phyloP scores from a whole-genome alignment of 2,113 vertebrate species.

The Thinocorus orbignyianus region DNA sequence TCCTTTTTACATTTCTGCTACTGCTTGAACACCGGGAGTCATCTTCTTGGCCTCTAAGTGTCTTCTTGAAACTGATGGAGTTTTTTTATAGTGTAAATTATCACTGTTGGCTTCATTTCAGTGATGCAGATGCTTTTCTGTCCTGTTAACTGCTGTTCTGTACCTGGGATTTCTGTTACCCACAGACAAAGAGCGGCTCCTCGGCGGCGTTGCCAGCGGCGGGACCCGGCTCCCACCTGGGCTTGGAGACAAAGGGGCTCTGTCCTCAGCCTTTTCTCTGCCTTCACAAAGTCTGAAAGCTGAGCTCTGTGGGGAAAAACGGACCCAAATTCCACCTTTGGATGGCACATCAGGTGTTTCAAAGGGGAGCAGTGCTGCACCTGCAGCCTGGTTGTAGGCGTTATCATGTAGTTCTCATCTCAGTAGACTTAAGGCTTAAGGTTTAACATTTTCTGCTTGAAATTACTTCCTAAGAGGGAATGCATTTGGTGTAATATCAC shows the following conservation, averaged over 20 bases:
- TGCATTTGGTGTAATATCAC: neutral
- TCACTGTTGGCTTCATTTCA: neutral
- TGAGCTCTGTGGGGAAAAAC: slow-evolving; percentile 35
- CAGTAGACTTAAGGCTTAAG: neutral
- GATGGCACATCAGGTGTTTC: neutral
- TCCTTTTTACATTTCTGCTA: neutral
- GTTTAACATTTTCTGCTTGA: neutral
- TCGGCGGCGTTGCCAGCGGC: slow-evolving; percentile 27
- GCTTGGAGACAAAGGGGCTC: slow-evolving; percentile 55
- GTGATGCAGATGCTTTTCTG: neutral
- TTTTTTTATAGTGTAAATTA: neutral
- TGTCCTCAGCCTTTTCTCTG: slow-evolving; percentile 32
- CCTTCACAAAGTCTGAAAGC: slow-evolving; percentile 45
- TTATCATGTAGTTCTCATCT: neutral
- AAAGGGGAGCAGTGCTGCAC: neutral
- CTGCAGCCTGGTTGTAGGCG: neutral
- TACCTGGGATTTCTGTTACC: slow-evolving; percentile 47
- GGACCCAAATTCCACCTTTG: neutral
- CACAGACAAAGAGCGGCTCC: slow-evolving; percentile 49
- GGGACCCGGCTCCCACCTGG: slow-evolving; percentile 25
- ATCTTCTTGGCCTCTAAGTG: neutral
- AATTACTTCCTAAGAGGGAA: neutral
- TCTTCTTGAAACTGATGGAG: neutral
- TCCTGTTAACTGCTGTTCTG: neutral
- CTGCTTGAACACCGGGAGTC: neutral